phyloP scores from a whole-genome alignment of 2,113 vertebrate genomes.

The Sarotherodon lohbergeri region DNA sequence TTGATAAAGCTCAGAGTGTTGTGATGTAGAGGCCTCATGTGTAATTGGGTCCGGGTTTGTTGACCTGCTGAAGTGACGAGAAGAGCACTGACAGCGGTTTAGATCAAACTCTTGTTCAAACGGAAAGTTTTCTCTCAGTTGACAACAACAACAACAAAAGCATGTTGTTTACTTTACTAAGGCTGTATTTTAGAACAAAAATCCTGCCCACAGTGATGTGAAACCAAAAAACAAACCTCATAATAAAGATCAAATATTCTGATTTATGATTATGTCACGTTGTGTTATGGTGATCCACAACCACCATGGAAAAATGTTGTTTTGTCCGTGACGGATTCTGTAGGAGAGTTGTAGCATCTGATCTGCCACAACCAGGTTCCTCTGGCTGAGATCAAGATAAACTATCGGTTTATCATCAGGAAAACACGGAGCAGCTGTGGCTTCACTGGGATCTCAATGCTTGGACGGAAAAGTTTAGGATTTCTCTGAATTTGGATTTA shows the following conservation, averaged over 20 bases:
- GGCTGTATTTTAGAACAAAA: not conserved
- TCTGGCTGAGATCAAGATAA: not conserved
- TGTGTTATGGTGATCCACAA: not conserved
- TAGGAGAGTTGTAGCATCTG: not conserved
- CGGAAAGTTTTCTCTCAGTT: not conserved
- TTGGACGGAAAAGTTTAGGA: not conserved
- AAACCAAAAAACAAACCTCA: not conserved
- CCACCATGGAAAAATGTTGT: not conserved
- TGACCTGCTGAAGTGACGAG: constrained; percentile 1
- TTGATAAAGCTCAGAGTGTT: constrained; percentile 20
- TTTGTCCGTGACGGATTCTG: not conserved
- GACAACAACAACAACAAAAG: not conserved
- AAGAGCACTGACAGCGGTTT: not conserved
- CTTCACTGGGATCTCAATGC: not conserved
- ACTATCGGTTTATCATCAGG: not conserved
- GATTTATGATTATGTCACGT: not conserved
- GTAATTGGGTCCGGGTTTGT: constrained; percentile 74
- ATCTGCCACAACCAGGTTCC: not conserved
- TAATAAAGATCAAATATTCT: not conserved
- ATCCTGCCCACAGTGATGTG: not conserved
- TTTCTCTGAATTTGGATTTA: not conserved
- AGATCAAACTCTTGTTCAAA: not conserved
- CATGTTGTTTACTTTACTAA: not conserved
- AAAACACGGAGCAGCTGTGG: not conserved
- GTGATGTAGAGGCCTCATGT: constrained; percentile 62